Evolutionary conservation across 2,888 invertebrate genomes (phyloP).

Genomic region (Lumbricus terrestris): DNA sequence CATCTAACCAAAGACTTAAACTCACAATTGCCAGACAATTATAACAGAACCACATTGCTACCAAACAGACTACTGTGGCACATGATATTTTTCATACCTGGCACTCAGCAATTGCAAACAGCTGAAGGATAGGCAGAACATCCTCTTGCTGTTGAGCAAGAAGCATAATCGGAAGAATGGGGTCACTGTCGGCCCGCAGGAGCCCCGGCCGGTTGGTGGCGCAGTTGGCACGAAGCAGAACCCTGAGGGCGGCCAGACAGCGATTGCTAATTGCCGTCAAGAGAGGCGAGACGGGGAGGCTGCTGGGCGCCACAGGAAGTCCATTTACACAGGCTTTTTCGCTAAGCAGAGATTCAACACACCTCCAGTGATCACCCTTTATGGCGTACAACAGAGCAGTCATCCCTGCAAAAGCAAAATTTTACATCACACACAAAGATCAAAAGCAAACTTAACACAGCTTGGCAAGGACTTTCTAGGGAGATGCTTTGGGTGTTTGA

Average conservation of each 20-base stretch:
- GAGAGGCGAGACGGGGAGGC: background rate
- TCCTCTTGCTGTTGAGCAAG: background rate
- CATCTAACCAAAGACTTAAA: background rate
- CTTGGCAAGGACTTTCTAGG: no score
- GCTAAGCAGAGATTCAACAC: slow-evolving; percentile 22
- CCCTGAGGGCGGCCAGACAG: background rate
- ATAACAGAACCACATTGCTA: background rate
- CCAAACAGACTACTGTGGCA: background rate
- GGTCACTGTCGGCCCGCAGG: background rate
- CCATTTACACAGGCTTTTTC: slow-evolving; percentile 26
- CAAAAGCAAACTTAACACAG: no score
- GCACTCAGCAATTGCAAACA: slow-evolving; percentile 10
- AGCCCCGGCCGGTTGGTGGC: background rate
- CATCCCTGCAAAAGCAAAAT: slow-evolving; percentile 28
- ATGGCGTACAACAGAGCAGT: slow-evolving; percentile 45
- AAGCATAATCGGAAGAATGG: background rate
- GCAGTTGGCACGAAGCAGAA: slow-evolving; percentile 9
- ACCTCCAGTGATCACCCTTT: slow-evolving; percentile 19
- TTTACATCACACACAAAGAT: background rate
- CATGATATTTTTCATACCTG: background rate
- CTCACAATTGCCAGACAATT: no score
- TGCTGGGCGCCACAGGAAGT: background rate
- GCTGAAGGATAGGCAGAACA: background rate
- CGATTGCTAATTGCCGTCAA: background rate
- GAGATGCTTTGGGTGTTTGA: no score